Conservation (phyloP, 2,888 invertebrate species). For the Drosophila percnosoma region DNA sequence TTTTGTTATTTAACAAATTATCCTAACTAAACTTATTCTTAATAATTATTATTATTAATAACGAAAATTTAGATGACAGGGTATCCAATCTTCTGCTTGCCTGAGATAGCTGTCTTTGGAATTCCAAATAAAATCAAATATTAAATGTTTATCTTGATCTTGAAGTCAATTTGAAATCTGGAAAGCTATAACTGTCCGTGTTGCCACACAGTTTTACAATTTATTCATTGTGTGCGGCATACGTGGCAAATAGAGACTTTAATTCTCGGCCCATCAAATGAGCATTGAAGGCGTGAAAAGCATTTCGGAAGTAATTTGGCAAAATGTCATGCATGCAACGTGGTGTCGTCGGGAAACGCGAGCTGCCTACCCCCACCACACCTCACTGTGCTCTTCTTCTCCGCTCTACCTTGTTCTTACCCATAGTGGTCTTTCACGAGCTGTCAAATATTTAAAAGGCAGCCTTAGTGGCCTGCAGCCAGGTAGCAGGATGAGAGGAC, state of each 20-base stretch:
- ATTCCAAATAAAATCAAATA: background rate
- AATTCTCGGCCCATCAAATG: background rate
- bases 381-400: background rate
- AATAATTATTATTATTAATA: too few relatives aligned
- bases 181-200: background rate
- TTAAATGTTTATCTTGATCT: constrained; percentile 1
- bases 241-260: constrained; percentile 3
- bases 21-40: background rate
- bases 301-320: constrained; percentile 62
- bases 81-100: background rate
- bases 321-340: constrained; percentile 62
- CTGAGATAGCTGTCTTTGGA: background rate
- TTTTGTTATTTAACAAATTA: background rate
- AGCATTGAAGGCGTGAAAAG: constrained; percentile 47
- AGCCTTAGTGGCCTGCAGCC: constrained; percentile 35
- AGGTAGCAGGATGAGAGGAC: constrained; percentile 12
- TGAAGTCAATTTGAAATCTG: background rate
- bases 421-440: constrained; percentile 26
- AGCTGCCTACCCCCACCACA: background rate
- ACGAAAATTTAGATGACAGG: background rate
- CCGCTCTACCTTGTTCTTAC: background rate
- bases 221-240: constrained; percentile 8
- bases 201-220: constrained; percentile 15
- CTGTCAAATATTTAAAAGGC: constrained; percentile 69
- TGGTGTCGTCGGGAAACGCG: constrained; percentile 23